phyloP scores from a whole-genome alignment of 2,797 vertebrate genomes.

The Fringilla coelebs region DNA sequence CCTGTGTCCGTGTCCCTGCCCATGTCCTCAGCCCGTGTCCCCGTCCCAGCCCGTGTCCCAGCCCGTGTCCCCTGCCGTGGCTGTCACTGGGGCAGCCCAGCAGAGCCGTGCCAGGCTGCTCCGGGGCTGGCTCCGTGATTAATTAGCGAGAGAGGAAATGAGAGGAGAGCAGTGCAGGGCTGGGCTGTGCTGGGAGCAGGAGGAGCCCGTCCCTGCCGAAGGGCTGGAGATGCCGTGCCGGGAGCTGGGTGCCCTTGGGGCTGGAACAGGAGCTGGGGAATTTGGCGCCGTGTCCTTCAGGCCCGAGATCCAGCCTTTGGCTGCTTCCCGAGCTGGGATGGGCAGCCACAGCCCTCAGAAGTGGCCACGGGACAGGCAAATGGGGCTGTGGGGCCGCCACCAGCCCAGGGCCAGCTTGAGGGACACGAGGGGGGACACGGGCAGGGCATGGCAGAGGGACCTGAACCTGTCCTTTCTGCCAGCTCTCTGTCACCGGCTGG shows the following conservation, averaged over 20 bases:
- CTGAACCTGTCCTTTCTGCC: neutral
- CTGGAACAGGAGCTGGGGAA: neutral
- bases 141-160: neutral
- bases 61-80: neutral
- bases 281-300: fast-evolving
- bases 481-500: fast-evolving
- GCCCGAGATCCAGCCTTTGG: fast-evolving
- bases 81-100: neutral
- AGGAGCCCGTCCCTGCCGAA: neutral
- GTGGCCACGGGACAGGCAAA: fast-evolving
- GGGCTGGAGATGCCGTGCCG: fast-evolving
- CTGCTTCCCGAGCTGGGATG: neutral
- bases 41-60: too few relatives aligned
- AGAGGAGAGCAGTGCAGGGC: neutral
- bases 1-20: too few relatives aligned
- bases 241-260: neutral
- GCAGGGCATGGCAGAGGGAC: fast-evolving
- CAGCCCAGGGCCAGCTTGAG: fast-evolving
- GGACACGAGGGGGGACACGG: neutral
- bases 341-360: fast-evolving
- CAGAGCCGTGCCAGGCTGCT: neutral
- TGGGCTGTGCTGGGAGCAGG: fast-evolving
- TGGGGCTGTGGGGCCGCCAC: fast-evolving
- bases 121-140: fast-evolving
- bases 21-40: too few relatives aligned